phyloP scores from a whole-genome alignment of 92 coral and sea anemone genomes.

The Actinernus sp. region DNA sequence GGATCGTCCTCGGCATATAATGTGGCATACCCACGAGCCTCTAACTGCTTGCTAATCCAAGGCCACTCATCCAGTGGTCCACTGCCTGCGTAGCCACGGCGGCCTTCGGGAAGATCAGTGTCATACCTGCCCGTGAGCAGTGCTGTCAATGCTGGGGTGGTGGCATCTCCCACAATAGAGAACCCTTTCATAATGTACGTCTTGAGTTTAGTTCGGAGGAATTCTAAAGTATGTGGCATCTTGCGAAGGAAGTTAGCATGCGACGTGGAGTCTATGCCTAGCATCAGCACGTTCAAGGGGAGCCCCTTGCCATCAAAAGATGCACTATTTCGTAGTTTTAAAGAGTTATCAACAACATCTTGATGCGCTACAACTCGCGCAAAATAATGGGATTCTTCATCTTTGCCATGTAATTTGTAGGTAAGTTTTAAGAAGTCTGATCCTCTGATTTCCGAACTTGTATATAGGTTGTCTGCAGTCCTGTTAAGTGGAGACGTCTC shows the following conservation, averaged over 20 bases:
- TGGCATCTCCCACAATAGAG: conserved; percentile 87
- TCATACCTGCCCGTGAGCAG: conserved; percentile 79
- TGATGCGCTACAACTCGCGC: conserved; percentile 63
- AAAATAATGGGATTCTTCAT: conserved; percentile 23
- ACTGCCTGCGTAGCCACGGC: conserved; percentile 61
- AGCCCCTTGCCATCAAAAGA: not conserved
- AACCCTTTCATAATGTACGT: conserved; percentile 78
- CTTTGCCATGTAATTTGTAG: conserved; percentile 31
- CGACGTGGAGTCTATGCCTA: conserved; percentile 87
- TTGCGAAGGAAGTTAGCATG: conserved; percentile 81
- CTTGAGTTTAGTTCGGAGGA: conserved; percentile 50
- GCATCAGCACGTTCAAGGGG: conserved; percentile 72
- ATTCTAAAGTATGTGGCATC: conserved; percentile 73
- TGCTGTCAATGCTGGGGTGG: conserved; percentile 95
- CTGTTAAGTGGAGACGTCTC: conserved; percentile 23
- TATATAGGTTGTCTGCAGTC: not conserved
- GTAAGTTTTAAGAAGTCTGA: conserved; percentile 72
- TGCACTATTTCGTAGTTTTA: not conserved
- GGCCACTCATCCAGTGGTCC: conserved; percentile 90
- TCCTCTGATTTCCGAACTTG: conserved; percentile 36
- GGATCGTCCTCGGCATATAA: conserved; percentile 88
- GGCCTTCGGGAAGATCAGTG: conserved; percentile 78
- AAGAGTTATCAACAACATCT: conserved; percentile 19
- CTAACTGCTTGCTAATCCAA: conserved; percentile 84
- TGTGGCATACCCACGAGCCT: conserved; percentile 78